Evolutionary conservation across 2,797 vertebrate genomes (phyloP), one percentile per base, ranked within the genome.

Genomic region (Pteronotus mesoamericanus): DNA sequence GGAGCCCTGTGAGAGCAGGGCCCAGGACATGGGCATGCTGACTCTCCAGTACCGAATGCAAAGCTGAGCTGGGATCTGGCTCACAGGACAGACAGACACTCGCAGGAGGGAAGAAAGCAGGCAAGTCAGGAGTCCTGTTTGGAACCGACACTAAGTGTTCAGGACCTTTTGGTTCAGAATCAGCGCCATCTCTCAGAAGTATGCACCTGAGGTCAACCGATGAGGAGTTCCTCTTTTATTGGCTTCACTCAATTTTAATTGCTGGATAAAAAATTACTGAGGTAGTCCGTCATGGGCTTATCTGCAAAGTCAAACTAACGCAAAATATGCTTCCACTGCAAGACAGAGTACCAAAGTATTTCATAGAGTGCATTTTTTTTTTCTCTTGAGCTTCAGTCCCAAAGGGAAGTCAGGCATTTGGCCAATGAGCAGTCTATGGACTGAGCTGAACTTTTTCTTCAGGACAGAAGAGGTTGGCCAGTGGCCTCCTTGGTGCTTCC

Each of bases 251-350:
- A 9, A 1, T 80, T 94, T 57, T 83, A 95, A 77, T 55, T 44
- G 78, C 92, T 53, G 32, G 53, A 21, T 55, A 26, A 72, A 72
- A 86, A 82, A 78, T 83, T 26, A 71, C 93, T 94, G 87, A 94
- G 57, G 34, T 87, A 57, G 91, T 83, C 61, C 95, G 88, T 86
- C 51, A 21, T 21, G 9, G 75, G 93, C 92, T 97, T 92, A 86
- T 96, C 90, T 94, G 77, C 92, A 68, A 80, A 88, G 77, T 89
- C 88, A 80, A 64, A 37, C 93, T 44, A 64, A 64, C 3, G 77
- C 77, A 80, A 82, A 97, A 94, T 86, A 37, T 95, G 95, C 96
- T 95, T 92, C 79, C 29, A 42, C 91, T 89, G 96, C 96, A 95
- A 74, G 94, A 87, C 55, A 68, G 53, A 0, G 64, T 80, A 94